Evolutionary conservation across 2,888 invertebrate genomes (phyloP), one percentile per base, ranked within the genome.

Genomic region (Latheticus oryzae): DNA sequence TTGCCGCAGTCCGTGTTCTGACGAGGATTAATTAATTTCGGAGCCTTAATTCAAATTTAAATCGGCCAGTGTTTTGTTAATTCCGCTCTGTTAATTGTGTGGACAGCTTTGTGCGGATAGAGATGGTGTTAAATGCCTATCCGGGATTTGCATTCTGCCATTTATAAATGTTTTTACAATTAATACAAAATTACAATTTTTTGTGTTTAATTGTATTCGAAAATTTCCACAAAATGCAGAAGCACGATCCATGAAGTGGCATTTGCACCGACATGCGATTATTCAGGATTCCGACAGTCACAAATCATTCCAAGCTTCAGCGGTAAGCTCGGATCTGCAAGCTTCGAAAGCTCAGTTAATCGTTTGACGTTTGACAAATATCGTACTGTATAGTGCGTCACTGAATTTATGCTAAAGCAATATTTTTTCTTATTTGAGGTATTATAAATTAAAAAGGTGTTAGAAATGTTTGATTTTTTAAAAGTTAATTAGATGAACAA

Each of bases 1-100:
- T 78, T 77, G 78, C 75, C 69, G 68, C 66, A 74, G 77, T 76
- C 76, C 74, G 73, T 75, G 73, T 74, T 75, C 74, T 77, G 78
- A 79, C 79, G 77, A 71, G 75, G 77, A 78, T 78, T 79, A 78
- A 79, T 79, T 78, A 78, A 78, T 79, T 78, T 76, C 70, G 48
- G 66, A 71, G 73, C 74, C 75, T 74, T 77, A 75, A 78, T 78
- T 76, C 77, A 72, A 76, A 77, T 78, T 78, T 77, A 77, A 78
- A 77, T 77, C 77, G 76, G 73, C 73, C 76, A 73, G 75, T 75
- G 77, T 77, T 77, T 78, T 77, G 77, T 77, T 77, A 75, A 76
- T 76, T 76, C 76, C 76, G 74, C 70, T 73, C 74, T 73, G 78
- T 77, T 78, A 78, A 77, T 77, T 76, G 76, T 71, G 73, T 68